Base-by-base conservation (phyloP, 2,888 invertebrate species). In the Cantharis rufa region DNA sequence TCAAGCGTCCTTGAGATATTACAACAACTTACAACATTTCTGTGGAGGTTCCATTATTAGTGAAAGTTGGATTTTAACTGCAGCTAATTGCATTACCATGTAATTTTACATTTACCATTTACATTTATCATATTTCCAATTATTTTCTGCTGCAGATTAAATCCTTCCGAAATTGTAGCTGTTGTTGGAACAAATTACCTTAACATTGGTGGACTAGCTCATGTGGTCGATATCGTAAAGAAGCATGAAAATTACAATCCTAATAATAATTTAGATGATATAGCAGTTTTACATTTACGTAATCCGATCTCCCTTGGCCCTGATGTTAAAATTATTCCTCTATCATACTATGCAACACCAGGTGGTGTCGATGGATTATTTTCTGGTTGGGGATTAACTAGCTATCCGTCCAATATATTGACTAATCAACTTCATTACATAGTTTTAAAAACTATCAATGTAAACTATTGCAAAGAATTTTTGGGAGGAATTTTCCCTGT, bases 341-440 rank as follows among this genome's bases (percentile, higher is more conserved):
- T 63, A 1, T 18, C 72, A 3, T 13, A 13, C 1, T n/a, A 10
- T 18, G 13, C 32, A 11, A 7, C 48, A 1, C 78, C 70, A 9
- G 75, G 73, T 16, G 73, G 70, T n/a, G 48, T 73, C 3, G 11
- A 62, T 3, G 71, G 70, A 62, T 62, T 71, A 32, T 66, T 81
- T 3, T 72, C 74, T 16, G 81, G 81, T 11, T 81, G 81, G 81
- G 81, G 81, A 48, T 32, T 21, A 11, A 85, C 88, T 66, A 83
- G 86, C 24, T 88, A 88, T 13, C 91, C 90, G 81, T 91, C 91
- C 15, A 92, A 91, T 27, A 81, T 82, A 2, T 82, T 89, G 0
- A 91, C 92, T 0, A 88, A 89, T 74, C 87, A 89, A 9, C 87
- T 92, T 10, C 92, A 92, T 81, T 89, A 89, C 83, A 90, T 92